A percentile compares a stretch with the other conserved stretches of the same genome.
phyloP scores from a whole-genome alignment of 2,113 vertebrate species.

The Perca flavescens region DNA sequence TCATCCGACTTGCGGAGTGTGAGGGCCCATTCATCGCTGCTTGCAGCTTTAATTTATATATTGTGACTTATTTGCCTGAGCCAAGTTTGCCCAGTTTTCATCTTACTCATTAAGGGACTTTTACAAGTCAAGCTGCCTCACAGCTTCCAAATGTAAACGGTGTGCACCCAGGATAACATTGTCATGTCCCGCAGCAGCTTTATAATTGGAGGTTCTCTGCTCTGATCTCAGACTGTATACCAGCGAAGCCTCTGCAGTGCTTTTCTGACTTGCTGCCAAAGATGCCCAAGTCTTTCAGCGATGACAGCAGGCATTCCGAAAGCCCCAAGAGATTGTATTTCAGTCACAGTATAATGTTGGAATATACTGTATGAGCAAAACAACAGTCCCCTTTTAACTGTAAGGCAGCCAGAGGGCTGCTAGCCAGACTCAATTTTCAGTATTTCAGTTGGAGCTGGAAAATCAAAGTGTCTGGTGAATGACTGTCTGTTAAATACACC shows the following conservation, averaged over 20 bases:
- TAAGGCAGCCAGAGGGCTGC: not conserved
- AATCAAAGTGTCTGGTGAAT: not conserved
- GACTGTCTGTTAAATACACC: not conserved
- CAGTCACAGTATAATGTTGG: not conserved
- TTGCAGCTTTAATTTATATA: not conserved
- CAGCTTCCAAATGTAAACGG: constrained; percentile 17
- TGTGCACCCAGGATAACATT: constrained; percentile 1
- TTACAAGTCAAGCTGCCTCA: constrained; percentile 1
- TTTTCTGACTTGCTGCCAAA: not conserved
- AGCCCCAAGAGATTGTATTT: constrained; percentile 6
- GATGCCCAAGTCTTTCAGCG: constrained; percentile 6
- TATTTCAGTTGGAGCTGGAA: not conserved
- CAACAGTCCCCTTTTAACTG: not conserved
- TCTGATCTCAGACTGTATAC: constrained; percentile 17
- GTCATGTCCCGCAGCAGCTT: constrained; percentile 13
- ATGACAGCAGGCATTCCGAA: not conserved
- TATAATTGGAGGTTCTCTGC: constrained; percentile 31
- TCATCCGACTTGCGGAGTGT: too few relatives aligned
- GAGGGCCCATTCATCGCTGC: too few relatives aligned
- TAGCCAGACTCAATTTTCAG: not conserved
- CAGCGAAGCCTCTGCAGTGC: not conserved
- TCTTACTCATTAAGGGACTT: constrained; percentile 12
- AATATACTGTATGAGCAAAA: not conserved
- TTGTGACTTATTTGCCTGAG: not conserved
- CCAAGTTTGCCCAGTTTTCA: constrained; percentile 6